A percentile compares a stretch with the other conserved stretches of the same genome.
Evolutionary conservation across 2,888 invertebrate genomes (phyloP).

Genomic region (Thecophora atra): DNA sequence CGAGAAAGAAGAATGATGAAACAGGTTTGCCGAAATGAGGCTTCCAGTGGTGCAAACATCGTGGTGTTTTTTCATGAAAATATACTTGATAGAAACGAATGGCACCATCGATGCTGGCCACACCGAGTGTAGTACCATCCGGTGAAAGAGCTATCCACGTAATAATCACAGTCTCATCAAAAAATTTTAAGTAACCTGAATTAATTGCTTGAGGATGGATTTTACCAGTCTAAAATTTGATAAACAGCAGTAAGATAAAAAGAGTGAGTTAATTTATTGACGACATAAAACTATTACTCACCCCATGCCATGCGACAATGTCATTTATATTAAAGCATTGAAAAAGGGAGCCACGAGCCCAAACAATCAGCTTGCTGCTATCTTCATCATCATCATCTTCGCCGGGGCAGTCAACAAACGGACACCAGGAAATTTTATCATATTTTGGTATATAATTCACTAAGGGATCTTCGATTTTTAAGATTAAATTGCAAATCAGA

Average conservation of each 20-base stretch:
- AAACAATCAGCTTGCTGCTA: constrained; percentile 80
- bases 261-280: no score
- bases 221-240: constrained; percentile 54
- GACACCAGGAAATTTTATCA: constrained; percentile 91
- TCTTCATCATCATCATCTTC: constrained; percentile 71
- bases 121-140: constrained; percentile 93
- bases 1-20: constrained; percentile 90
- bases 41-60: constrained; percentile 92
- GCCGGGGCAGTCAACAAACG: constrained; percentile 69
- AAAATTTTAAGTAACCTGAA: constrained; percentile 60
- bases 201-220: constrained; percentile 56
- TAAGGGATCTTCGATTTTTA: constrained; percentile 66
- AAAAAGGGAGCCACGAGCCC: constrained; percentile 77
- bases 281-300: constrained; percentile 51
- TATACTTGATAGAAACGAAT: constrained; percentile 93
- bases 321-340: constrained; percentile 63
- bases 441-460: constrained; percentile 66
- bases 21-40: constrained; percentile 90
- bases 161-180: constrained; percentile 72
- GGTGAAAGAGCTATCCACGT: constrained; percentile 91
- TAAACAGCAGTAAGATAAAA: background rate
- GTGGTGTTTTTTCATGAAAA: constrained; percentile 76
- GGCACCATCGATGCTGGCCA: constrained; percentile 86
- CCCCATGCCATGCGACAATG: constrained; percentile 59
- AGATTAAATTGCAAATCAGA: constrained; percentile 68